These are phyloP conservation scores for Oncorhynchus tshawytscha DNA, from an alignment of 2,113 vertebrate genomes.

Conservation along the genomic window DNA sequence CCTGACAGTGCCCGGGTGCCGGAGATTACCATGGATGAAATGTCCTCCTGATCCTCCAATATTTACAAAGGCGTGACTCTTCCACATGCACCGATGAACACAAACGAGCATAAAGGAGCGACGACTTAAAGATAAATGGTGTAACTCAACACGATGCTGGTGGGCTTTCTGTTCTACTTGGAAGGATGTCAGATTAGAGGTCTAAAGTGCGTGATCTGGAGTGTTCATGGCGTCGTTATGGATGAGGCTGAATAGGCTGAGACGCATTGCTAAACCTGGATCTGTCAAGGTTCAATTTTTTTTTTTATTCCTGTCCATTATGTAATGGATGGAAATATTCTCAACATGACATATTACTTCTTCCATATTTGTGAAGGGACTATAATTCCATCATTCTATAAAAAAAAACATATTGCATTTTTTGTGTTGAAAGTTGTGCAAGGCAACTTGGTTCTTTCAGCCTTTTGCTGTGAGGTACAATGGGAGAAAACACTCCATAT, in stretches of 20 bases:
- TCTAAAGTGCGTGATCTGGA: background rate
- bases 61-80: constrained; percentile 44
- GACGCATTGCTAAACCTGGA: background rate
- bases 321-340: background rate
- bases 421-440: background rate
- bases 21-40: constrained; percentile 53
- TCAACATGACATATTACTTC: too few species aligned
- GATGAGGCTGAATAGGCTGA: background rate
- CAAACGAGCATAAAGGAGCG: constrained; percentile 15
- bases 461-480: too few species aligned
- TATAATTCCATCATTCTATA: background rate
- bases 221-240: background rate
- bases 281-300: background rate
- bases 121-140: constrained; percentile 14
- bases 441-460: background rate
- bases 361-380: background rate
- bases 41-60: constrained; percentile 42
- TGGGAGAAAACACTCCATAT: too few species aligned
- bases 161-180: constrained; percentile 14
- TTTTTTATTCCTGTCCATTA: background rate
- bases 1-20: constrained; percentile 36
- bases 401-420: background rate
- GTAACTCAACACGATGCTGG: constrained; percentile 24
- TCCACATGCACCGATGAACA: constrained; percentile 26
- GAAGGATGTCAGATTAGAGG: constrained; percentile 19